Evolutionary conservation across 2,797 vertebrate species (phyloP), one percentile per base, ranked within the genome.

Genomic region (Sandelia bainsii): DNA sequence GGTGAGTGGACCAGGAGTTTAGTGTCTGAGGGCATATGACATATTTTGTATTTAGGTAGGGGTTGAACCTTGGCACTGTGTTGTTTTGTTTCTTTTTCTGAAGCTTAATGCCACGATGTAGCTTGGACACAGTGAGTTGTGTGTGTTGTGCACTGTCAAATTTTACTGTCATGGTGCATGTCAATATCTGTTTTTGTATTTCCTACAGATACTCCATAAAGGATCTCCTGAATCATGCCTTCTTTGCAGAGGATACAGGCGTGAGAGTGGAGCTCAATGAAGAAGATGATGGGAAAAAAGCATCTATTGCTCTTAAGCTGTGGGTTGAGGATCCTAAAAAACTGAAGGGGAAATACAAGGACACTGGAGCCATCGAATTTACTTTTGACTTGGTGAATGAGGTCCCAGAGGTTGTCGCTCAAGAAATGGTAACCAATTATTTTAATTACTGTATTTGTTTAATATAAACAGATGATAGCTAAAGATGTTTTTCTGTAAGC

Each of bases 311-410:
- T 67, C 94, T 99, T 80, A 96, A 98, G 92, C 95, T 99, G 81
- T 99, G 98, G 97, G 97, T 99, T 11, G 98, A 99, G 93, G 98
- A 99, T 89, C 93, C 97, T 69, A 98, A 98, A 92, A 99, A 99
- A 86, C 91, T 99, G 77, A 99, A 99, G 92, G 98, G 97, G 83
- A 99, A 99, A 86, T 98, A 98, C 93, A 99, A 98, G 93, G 98
- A 99, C 93, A 96, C 97, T 7, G 98, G 98, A 52, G 97, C 96
- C 90, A 98, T 99, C 81, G 98, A 99, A 87, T 99, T 99, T 91
- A 97, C 96, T 84, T 99, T 98, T 75, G 95, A 98, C 90, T 90
- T 99, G 85, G 95, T 95, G 88, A 96, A 95, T 66, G 98, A 99
- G 91, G 96, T 96, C 25, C 96, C 98, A 9, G 98, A 99, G 40